phyloP scores from a whole-genome alignment of 2,797 vertebrate genomes.

The Chloroceryle amazona region DNA sequence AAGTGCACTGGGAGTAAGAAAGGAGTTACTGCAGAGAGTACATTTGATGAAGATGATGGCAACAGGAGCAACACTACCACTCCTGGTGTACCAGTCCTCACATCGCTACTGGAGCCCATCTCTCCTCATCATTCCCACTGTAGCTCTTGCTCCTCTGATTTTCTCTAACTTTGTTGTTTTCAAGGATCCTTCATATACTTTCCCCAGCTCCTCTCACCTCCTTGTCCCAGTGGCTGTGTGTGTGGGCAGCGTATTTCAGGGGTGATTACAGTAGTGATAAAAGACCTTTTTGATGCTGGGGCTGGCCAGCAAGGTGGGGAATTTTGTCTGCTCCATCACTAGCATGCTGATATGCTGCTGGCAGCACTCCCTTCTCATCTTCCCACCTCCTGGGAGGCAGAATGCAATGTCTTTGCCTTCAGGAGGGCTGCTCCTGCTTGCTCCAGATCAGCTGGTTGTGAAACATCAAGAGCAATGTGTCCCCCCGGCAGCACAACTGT shows the following conservation, averaged over 20 bases:
- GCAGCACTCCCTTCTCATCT: neutral
- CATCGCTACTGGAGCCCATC: accelerated
- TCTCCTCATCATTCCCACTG: neutral
- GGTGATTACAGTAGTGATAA: neutral
- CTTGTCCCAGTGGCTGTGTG: neutral
- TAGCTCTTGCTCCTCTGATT: neutral
- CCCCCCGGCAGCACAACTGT: neutral
- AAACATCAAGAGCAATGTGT: accelerated
- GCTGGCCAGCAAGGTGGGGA: accelerated
- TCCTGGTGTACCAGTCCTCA: neutral
- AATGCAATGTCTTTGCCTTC: neutral
- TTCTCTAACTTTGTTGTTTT: neutral
- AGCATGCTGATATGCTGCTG: neutral
- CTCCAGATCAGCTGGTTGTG: neutral
- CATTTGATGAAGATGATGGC: neutral
- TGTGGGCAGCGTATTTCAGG: neutral
- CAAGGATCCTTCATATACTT: accelerated
- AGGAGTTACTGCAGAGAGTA: neutral
- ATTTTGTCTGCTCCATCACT: neutral
- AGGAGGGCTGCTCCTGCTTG: neutral
- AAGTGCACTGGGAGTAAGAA: neutral
- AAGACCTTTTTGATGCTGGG: neutral
- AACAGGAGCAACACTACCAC: neutral
- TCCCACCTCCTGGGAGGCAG: neutral
- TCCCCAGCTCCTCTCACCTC: neutral